Evolutionary conservation across 92 coral and sea anemone genomes (phyloP).

Genomic region (Micromussa lordhowensis): DNA sequence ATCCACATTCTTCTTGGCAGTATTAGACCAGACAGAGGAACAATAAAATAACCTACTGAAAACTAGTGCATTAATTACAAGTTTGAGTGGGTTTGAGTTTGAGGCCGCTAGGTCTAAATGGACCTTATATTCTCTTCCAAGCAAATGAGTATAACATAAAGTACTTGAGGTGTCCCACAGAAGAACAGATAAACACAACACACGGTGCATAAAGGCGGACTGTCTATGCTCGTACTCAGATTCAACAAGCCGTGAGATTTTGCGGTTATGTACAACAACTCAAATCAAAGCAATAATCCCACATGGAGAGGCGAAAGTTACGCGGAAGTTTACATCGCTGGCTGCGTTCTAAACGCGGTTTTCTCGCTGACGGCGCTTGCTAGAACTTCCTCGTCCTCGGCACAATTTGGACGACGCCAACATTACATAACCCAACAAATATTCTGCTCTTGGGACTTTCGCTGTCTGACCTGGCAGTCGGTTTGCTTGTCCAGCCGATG

Average conservation of each 20-base stretch:
- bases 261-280: not conserved
- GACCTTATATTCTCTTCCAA: not conserved
- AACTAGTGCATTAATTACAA: too few species aligned
- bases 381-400: slow-evolving; percentile 1
- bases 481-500: slow-evolving; percentile 1
- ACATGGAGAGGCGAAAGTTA: not conserved
- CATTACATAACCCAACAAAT: slow-evolving; percentile 10
- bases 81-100: too few species aligned
- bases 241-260: not conserved
- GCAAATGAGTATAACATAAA: too few species aligned
- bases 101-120: not conserved
- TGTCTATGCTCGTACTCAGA: too few species aligned
- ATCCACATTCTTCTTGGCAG: too few species aligned
- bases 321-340: not conserved
- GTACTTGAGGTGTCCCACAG: too few species aligned
- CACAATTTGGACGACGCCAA: not conserved
- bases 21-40: too few species aligned
- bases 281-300: not conserved
- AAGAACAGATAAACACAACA: not conserved
- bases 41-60: too few species aligned
- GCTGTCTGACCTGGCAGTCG: slow-evolving; percentile 20
- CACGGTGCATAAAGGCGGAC: too few species aligned
- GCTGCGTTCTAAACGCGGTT: not conserved
- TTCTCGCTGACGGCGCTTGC: not conserved
- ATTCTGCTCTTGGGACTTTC: slow-evolving; percentile 9